Percentiles rank a stretch among this genome's conserved stretches.
Evolutionary conservation across 2,113 vertebrate genomes (phyloP).

Genomic region (Drymodes brunneopygia): DNA sequence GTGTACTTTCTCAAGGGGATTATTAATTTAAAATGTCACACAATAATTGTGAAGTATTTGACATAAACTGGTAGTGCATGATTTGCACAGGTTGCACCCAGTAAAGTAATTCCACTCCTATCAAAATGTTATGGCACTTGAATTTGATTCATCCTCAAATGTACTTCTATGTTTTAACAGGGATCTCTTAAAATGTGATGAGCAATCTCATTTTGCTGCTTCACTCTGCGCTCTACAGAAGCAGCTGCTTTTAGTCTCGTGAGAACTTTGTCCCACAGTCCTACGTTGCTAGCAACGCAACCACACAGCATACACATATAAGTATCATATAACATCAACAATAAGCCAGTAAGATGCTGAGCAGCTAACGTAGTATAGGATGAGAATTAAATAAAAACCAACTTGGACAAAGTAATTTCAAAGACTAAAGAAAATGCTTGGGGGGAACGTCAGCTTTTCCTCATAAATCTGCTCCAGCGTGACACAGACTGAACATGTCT

Average conservation of each 20-base stretch:
- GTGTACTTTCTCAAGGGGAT: background rate
- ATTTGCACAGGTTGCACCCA: background rate
- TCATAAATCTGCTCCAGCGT: background rate
- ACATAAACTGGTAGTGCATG: background rate
- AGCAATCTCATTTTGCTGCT: background rate
- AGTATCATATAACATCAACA: background rate
- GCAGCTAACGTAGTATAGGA: fast-evolving
- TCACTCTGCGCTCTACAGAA: background rate
- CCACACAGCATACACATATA: background rate
- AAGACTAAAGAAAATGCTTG: background rate
- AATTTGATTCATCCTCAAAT: background rate
- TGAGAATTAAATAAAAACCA: background rate
- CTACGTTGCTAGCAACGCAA: background rate
- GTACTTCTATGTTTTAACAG: background rate
- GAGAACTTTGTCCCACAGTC: background rate
- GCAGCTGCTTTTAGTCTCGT: background rate
- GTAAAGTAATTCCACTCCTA: background rate
- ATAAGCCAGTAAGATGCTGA: background rate
- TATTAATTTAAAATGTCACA: background rate
- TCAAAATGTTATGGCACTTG: background rate
- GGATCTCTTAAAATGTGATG: background rate
- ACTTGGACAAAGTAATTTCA: background rate
- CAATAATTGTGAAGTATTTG: background rate
- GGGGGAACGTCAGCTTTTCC: background rate
- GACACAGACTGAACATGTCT: background rate